Evolutionary conservation across 2,113 vertebrate species (phyloP).

Genomic region (Mystacornis crossleyi): DNA sequence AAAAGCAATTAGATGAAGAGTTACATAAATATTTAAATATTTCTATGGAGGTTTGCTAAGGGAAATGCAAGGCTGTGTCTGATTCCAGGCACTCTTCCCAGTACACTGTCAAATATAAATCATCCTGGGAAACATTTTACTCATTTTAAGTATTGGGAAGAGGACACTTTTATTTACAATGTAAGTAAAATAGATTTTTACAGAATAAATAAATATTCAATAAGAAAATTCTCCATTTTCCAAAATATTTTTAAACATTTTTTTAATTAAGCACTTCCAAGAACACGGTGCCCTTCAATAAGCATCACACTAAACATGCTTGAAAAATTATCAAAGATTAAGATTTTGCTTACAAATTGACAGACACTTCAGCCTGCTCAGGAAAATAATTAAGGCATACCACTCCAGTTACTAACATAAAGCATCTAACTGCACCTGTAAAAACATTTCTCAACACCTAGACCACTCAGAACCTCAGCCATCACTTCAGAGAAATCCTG

Average conservation of each 20-base stretch:
- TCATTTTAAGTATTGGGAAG: neutral
- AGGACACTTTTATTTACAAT: conserved; percentile 4
- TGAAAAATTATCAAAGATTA: neutral
- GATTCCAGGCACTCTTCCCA: conserved; percentile 18
- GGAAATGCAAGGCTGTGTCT: conserved; percentile 3
- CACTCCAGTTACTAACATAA: neutral
- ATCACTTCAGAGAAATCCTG: neutral
- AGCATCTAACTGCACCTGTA: neutral
- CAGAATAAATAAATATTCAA: neutral
- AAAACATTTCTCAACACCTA: neutral
- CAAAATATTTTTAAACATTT: neutral
- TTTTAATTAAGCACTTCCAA: neutral
- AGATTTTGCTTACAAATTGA: neutral
- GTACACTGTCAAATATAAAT: conserved; percentile 37
- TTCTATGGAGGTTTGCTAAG: neutral
- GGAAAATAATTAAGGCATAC: neutral
- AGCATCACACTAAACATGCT: neutral
- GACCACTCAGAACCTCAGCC: neutral
- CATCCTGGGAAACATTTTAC: conserved; percentile 34
- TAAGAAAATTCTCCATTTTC: neutral
- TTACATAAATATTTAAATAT: conserved; percentile 54
- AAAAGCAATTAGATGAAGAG: conserved; percentile 33
- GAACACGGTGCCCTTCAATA: neutral
- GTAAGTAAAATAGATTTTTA: neutral
- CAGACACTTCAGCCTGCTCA: neutral